Conservation (phyloP, 2,888 invertebrate genomes). For the Anodontia alba region DNA sequence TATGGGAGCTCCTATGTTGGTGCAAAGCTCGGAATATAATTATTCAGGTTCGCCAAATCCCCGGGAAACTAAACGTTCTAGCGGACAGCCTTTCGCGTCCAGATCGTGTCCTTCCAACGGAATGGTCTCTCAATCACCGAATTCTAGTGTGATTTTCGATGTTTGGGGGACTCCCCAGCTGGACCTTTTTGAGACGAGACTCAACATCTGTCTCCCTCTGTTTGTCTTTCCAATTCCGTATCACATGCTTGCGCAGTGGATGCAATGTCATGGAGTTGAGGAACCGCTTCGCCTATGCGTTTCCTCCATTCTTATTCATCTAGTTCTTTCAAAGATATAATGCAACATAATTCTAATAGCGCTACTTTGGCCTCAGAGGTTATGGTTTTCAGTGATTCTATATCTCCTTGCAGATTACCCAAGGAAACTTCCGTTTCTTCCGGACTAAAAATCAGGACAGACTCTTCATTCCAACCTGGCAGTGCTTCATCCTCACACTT, state of each 20-base stretch:
- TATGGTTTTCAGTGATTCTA: not conserved
- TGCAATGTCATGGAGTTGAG: conserved; percentile 9
- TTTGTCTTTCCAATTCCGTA: conserved; percentile 20
- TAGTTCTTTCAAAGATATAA: not conserved
- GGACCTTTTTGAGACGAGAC: conserved; percentile 9
- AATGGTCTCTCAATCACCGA: not conserved
- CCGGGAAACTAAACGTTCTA: conserved; percentile 19
- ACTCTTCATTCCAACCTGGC: not conserved
- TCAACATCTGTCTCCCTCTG: conserved; percentile 1
- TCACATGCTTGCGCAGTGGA: conserved; percentile 5
- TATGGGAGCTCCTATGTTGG: conserved; percentile 8
- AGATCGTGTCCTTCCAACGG: not conserved
- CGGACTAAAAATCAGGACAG: not conserved
- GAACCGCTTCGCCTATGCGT: conserved; percentile 2
- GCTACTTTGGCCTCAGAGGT: not conserved
- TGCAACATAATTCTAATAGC: conserved; percentile 7
- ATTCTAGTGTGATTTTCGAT: not conserved
- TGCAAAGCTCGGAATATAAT: not conserved
- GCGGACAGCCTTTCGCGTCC: conserved; percentile 16
- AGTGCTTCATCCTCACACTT: not conserved
- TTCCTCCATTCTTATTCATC: conserved; percentile 15
- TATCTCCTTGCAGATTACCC: not conserved
- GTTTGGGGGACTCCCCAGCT: not conserved
- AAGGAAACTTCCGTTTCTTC: not conserved
- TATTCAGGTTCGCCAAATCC: conserved; percentile 21